phyloP scores from a whole-genome alignment of 2,797 vertebrate genomes.

The Gephyroberyx darwinii region DNA sequence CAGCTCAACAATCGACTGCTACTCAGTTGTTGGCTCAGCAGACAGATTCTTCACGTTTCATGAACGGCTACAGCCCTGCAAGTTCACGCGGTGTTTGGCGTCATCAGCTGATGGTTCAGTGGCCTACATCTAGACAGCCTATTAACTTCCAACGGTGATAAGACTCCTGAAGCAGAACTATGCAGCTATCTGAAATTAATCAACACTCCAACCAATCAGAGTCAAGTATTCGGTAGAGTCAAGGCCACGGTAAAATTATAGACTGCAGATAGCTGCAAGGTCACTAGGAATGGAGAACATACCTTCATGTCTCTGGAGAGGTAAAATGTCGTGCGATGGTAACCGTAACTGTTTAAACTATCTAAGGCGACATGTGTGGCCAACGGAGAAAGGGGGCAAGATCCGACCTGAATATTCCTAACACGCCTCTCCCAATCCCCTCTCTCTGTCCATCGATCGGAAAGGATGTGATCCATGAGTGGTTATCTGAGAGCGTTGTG shows the following conservation, averaged over 20 bases:
- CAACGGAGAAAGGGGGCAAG: neutral
- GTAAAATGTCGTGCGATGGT: conserved; percentile 28
- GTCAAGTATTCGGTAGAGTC: conserved; percentile 6
- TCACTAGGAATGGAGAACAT: conserved; percentile 8
- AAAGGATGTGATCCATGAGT: conserved; percentile 22
- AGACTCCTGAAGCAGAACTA: neutral
- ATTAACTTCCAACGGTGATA: neutral
- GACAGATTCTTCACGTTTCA: neutral
- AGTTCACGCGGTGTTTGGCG: neutral
- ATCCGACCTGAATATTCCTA: conserved; percentile 8
- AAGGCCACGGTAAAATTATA: neutral
- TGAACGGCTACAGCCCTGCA: neutral
- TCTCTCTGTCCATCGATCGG: conserved; percentile 21
- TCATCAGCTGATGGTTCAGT: neutral
- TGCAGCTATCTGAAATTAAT: conserved; percentile 16
- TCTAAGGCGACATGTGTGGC: conserved; percentile 22
- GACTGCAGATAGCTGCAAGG: conserved; percentile 33
- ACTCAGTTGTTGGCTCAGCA: no score
- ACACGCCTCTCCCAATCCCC: neutral
- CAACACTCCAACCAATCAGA: conserved; percentile 10
- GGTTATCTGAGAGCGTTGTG: conserved; percentile 25
- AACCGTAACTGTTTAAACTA: conserved; percentile 64
- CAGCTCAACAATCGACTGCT: no score
- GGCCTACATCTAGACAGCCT: neutral
- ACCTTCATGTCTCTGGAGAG: no score